Base-by-base conservation (phyloP, 1,140 invertebrate genomes). In the Bursaphelenchus mucronatus region DNA sequence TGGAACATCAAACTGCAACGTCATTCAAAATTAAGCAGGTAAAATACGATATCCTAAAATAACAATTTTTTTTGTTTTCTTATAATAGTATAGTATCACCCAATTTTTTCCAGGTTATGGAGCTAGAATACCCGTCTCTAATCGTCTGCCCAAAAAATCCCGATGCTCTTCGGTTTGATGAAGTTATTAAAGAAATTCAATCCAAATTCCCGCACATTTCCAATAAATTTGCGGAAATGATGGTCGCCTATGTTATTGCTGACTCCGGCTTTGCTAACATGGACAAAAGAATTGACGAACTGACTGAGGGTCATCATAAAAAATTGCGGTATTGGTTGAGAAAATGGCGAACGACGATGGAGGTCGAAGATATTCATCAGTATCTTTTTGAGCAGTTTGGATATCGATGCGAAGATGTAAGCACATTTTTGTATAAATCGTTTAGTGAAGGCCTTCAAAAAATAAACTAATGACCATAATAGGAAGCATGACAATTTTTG, bases 371-470 rank as follows among this genome's bases (percentile, higher is more conserved):
- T 11, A 73, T 70, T 63, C 51, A 66, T 50, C 44, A 72, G n/a
- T 54, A 63, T 59, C 40, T 70, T 45, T 70, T 70, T 46, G 69
- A 70, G 52, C 57, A 15, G 17, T 53, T 73, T 46, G 69, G 69
- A 6, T 74, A 74, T 49, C 30, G n/a, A 40, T 70, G 69, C 47
- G 64, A 70, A 68, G 69, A 70, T 19, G 69, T 70, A n/a, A 46
- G 71, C n/a, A 21, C 19, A 5, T 30, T 30, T 30, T 30, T 30
- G 30, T 3, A 5, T 30, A 1, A 30, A 3, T 1, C 30, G 1
- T 30, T 30, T 30, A 5, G 5, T 30, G 5, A 5, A 30, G 2
- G 30, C 1, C 5, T 30, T 5, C 30, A 3, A 5, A 1, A 30
- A 30, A 30, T 1, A 3, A 30, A 5, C 30, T 30, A 5, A 30